Base-by-base conservation (phyloP, 23 tunicate species). In the Oikopleura dioica region DNA sequence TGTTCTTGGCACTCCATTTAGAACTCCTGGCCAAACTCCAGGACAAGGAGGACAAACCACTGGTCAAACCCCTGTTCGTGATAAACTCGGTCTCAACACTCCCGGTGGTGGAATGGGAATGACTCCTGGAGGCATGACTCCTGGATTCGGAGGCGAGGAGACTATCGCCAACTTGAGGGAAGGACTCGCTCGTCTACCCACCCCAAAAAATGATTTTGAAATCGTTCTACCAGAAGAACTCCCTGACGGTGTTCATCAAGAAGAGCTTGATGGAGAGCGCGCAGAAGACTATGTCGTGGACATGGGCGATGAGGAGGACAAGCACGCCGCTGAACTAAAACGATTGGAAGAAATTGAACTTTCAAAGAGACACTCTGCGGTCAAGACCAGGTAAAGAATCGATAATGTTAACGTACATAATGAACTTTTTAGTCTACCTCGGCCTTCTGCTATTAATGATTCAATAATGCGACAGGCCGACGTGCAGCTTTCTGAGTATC, bases 131-230 rank as follows among this genome's bases (percentile, higher is more conserved):
- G 33, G 76, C 16, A 79, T 77, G 78, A 94, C 99, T 21, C 99
- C 99, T n/a, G 88, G 79, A 37, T 68, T 76, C 16, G 38, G 75
- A 21, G 9, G 75, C 77, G 83, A 79, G 38, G 95, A 86, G n/a
- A 79, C 79, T 38, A 75, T 63, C 5, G 32, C 77, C 35, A 75
- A 81, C 34, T 77, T 94, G 51, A 78, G 80, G 69, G 82, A 83
- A 16, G 77, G 80, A 33, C 79, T 86, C 36, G 59, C 81, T 1
- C 68, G 68, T 35, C 79, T 86, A 35, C 99, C 95, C 28, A 80
- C 83, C 21, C 95, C 95, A 0, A 67, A 69, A 51, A 94, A 86
- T 59, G 88, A 86, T 69, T 94, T 94, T 75, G 99, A 94, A 82
- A 87, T 94, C 38, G 95, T 94, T 38, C 76, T 94, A 9, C 95